Conservation (phyloP, 2,888 invertebrate genomes). For the Cantharis rustica region DNA sequence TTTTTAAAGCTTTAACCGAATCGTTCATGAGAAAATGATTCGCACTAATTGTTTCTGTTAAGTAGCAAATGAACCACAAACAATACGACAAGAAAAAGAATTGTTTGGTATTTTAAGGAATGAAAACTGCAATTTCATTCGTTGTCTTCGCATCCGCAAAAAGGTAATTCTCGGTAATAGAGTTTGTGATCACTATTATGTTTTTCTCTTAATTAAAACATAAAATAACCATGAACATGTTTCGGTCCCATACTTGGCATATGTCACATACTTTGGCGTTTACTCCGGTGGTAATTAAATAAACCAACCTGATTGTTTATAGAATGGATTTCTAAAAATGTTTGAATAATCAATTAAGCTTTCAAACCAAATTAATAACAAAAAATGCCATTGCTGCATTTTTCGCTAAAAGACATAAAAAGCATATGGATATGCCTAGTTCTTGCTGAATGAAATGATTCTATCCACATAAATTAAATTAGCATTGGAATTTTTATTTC, state of each 20-base stretch:
- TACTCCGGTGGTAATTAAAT: slow-evolving; percentile 25
- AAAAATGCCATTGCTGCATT: neutral
- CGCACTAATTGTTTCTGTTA: slow-evolving; percentile 20
- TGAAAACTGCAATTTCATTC: slow-evolving; percentile 54
- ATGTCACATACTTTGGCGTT: slow-evolving; percentile 30
- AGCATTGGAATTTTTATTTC: neutral
- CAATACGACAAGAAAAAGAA: slow-evolving; percentile 14
- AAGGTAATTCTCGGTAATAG: slow-evolving; percentile 33
- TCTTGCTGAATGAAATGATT: neutral
- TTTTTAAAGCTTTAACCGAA: neutral
- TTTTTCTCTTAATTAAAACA: slow-evolving; percentile 55
- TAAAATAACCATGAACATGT: slow-evolving; percentile 50
- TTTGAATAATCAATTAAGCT: slow-evolving; percentile 1
- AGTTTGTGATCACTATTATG: slow-evolving; percentile 44
- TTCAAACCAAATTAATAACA: neutral
- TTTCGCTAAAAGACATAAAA: neutral
- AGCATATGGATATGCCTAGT: neutral
- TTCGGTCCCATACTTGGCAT: slow-evolving; percentile 36
- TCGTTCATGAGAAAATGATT: neutral
- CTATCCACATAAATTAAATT: neutral
- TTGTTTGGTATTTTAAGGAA: slow-evolving; percentile 42
- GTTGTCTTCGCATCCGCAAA: slow-evolving; percentile 38
- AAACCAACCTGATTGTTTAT: slow-evolving; percentile 6
- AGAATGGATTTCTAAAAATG: slow-evolving; percentile 4
- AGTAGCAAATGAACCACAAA: slow-evolving; percentile 12